These are phyloP conservation scores for Atrina japonica DNA, from an alignment of 2,888 invertebrate species.

Conservation along the genomic window DNA sequence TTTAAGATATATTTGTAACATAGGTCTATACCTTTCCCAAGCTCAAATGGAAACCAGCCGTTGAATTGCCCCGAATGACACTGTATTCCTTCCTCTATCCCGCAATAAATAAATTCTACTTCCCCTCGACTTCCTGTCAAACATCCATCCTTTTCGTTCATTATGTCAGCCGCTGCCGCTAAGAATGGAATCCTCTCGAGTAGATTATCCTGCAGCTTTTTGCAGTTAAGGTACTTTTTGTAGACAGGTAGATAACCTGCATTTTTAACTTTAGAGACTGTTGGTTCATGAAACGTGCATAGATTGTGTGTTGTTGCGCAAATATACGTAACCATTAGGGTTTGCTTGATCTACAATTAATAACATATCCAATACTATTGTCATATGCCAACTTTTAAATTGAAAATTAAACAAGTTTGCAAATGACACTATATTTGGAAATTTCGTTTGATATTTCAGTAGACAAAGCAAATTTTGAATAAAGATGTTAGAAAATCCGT, in stretches of 20 bases:
- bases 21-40: conserved; percentile 25
- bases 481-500: too few species aligned
- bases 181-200: neutral
- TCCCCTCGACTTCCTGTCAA: conserved; percentile 11
- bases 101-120: conserved; percentile 13
- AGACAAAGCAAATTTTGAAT: too few species aligned
- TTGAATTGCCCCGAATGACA: conserved; percentile 2
- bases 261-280: neutral
- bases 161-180: conserved; percentile 28
- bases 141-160: conserved; percentile 26
- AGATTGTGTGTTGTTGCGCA: conserved; percentile 8
- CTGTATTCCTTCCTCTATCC: conserved; percentile 4
- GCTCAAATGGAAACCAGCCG: conserved; percentile 33
- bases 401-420: too few species aligned
- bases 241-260: conserved; percentile 1
- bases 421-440: too few species aligned
- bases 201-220: neutral
- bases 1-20: too few species aligned
- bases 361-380: too few species aligned
- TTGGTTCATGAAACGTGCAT: conserved; percentile 19
- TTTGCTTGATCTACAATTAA: neutral
- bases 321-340: neutral
- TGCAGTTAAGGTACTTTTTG: conserved; percentile 10
- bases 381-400: too few species aligned
- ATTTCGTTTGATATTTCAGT: too few species aligned